Evolutionary conservation across 2,888 invertebrate genomes (phyloP).

Genomic region (Brenthis ino): DNA sequence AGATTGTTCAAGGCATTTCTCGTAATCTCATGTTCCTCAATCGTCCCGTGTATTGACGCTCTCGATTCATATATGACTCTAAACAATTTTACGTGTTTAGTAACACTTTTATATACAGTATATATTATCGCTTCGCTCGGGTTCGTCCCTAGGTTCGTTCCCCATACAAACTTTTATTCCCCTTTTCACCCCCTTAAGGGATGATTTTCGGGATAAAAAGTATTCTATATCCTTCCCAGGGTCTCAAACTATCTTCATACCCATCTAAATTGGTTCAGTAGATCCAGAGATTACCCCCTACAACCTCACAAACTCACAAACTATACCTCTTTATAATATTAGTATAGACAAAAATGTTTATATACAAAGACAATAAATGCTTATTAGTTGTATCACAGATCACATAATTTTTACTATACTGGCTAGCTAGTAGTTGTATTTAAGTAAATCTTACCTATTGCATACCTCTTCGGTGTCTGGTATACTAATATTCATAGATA

Average conservation of each 20-base stretch:
- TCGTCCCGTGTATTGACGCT: constrained; percentile 32
- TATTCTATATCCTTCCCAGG: too few species aligned
- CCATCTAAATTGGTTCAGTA: background rate
- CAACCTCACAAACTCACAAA: too few species aligned
- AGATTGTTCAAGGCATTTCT: constrained; percentile 49
- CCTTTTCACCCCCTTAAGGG: too few species aligned
- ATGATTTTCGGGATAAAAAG: too few species aligned
- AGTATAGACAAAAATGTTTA: background rate
- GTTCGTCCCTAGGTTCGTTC: too few species aligned
- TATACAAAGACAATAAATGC: too few species aligned
- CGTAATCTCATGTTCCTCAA: constrained; percentile 27
- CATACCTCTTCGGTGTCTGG: constrained; percentile 70
- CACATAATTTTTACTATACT: too few species aligned
- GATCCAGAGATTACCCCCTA: background rate
- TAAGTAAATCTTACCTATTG: constrained; percentile 51
- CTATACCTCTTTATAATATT: background rate
- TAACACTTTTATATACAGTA: too few species aligned
- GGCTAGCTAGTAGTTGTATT: background rate
- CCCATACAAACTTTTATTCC: too few species aligned
- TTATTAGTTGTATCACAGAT: too few species aligned
- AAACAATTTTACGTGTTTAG: constrained; percentile 9
- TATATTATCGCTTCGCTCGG: too few species aligned
- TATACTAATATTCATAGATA: constrained; percentile 60
- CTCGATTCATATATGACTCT: constrained; percentile 59
- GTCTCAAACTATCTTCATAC: too few species aligned